These are phyloP conservation scores for Trachelus tabidus DNA, from an alignment of 2,888 invertebrate species.

Conservation along the genomic window DNA sequence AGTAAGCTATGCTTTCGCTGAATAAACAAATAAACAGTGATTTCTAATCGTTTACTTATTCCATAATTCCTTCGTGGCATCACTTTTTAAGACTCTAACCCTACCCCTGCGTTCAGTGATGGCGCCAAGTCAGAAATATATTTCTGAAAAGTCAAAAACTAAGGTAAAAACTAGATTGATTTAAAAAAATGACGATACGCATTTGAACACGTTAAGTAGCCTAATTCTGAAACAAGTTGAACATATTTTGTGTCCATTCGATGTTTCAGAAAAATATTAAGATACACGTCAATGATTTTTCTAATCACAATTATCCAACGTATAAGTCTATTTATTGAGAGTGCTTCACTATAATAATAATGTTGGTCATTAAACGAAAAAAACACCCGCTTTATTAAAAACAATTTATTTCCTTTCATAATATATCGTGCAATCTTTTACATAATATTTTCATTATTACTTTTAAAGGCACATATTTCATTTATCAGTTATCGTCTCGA, in stretches of 20 bases:
- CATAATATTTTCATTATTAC: conserved; percentile 60
- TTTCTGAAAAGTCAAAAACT: not conserved
- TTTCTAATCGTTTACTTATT: not conserved
- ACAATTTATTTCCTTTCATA: conserved; percentile 57
- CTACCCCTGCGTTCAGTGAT: not conserved
- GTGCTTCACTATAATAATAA: not conserved
- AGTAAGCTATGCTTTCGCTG: not conserved
- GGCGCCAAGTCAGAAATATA: not conserved
- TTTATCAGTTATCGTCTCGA: conserved; percentile 18
- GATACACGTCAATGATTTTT: not conserved
- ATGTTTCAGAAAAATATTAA: too few species aligned
- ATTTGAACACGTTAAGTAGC: too few species aligned
- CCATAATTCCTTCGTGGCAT: not conserved
- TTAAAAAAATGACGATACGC: too few species aligned
- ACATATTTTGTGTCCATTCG: too few species aligned
- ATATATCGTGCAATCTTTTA: conserved; percentile 61
- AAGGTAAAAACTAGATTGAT: too few species aligned
- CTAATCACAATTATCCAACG: not conserved
- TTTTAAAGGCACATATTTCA: conserved; percentile 64
- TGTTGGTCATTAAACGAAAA: not conserved
- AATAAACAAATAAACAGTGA: not conserved
- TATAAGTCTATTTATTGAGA: not conserved
- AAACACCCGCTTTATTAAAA: conserved; percentile 54
- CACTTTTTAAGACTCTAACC: not conserved
- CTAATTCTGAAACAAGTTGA: too few species aligned